Evolutionary conservation across 1,140 invertebrate genomes (phyloP), one percentile per base, ranked within the genome.

Genomic region (Ips typographus): DNA sequence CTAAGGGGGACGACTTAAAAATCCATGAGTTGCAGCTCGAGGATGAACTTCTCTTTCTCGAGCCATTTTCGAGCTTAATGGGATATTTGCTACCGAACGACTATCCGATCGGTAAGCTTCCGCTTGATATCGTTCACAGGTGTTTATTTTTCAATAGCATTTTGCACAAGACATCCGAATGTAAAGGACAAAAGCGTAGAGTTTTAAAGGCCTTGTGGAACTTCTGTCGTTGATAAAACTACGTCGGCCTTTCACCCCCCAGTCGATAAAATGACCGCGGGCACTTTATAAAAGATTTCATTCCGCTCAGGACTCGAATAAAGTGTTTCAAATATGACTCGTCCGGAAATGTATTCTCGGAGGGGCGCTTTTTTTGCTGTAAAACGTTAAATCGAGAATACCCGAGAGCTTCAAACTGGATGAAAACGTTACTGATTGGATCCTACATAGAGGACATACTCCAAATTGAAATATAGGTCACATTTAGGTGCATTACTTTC

Each of bases 41-140:
- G 67, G 65, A 73, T 38, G 71, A 74, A 49, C 72, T 73, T 65
- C 73, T 74, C 52, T 62, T 77, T 71, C 76, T 77, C 70, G 72
- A 73, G 63, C 57, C 70, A 40, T 75, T 77, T 62, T 76, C 76
- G 37, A 58, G 37, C 38, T 65, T 76, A 70, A 72, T 76, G 68
- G 74, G 67, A 49, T 74, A 71, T 71, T 70, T 77, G 68, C 71
- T 75, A 64, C 68, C 72, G 8, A 59, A 55, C 49, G 67, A 71
- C 41, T 77, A 75, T 72, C 75, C 76, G 49, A 42, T 71, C 68
- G 76, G 76, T 77, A 75, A 72, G 58, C 22, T 3, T 39, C 38
- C 4, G 8, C 47, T 42, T 7, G 36, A 41, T 41, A 36, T 63
- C 44, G 60, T 63, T 39, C 49, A 49, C 4, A 43, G 38, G 53